Percentiles rank a stretch among this genome's conserved stretches.
These are phyloP conservation scores for Oryzias javanicus DNA, from an alignment of 2,113 vertebrate species.

Conservation along the genomic window DNA sequence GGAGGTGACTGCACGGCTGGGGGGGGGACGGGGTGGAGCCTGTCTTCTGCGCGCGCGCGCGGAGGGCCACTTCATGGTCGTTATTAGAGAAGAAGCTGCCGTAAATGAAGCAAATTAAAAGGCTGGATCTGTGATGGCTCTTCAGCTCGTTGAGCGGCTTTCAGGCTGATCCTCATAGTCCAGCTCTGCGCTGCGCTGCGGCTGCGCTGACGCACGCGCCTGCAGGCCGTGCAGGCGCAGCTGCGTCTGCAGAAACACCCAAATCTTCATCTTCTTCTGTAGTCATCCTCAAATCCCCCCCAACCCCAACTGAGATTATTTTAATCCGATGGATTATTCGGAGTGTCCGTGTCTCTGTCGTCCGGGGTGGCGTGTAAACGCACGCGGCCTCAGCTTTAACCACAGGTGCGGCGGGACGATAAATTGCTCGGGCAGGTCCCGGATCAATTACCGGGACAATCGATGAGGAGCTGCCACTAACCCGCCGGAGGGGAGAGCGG, in stretches of 20 bases:
- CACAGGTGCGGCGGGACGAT: conserved; percentile 75
- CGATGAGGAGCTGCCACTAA: conserved; percentile 76
- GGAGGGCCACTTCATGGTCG: conserved; percentile 65
- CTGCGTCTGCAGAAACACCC: conserved; percentile 72
- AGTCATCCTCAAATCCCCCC: conserved; percentile 62
- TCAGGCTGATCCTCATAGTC: conserved; percentile 66
- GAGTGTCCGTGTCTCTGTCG: conserved; percentile 34
- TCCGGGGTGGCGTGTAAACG: conserved; percentile 48
- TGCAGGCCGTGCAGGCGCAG: conserved; percentile 49
- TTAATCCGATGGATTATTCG: conserved; percentile 57
- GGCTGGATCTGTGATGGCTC: conserved; percentile 68
- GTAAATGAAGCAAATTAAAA: conserved; percentile 77
- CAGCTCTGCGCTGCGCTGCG: conserved; percentile 62
- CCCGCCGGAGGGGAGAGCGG: conserved; percentile 78
- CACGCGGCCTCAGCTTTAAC: conserved; percentile 70
- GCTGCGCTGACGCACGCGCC: conserved; percentile 18
- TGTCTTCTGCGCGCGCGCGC: conserved; percentile 5
- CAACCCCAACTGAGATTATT: too few relatives aligned
- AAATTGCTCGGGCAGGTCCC: conserved; percentile 74
- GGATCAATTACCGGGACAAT: conserved; percentile 79
- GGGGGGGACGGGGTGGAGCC: not conserved
- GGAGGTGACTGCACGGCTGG: not conserved
- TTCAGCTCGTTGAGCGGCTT: conserved; percentile 75
- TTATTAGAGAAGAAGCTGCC: conserved; percentile 67
- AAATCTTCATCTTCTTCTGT: conserved; percentile 71